Conservation (phyloP, 2,797 vertebrate species). For the Arctocebus calabarensis region DNA sequence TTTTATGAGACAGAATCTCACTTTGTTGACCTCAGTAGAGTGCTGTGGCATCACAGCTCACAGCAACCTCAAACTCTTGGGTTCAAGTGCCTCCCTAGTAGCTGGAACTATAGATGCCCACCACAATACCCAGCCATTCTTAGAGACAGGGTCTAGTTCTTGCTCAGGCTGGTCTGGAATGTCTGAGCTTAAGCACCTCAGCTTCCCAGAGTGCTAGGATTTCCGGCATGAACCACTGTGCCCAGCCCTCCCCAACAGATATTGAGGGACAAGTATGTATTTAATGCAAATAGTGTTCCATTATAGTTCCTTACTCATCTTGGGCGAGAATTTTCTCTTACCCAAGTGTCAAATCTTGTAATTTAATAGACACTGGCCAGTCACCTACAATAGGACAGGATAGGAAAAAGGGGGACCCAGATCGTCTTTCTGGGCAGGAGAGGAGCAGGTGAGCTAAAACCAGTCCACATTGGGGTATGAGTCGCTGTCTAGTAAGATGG, state of each 20-base stretch:
- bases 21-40: too few relatives aligned
- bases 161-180: too few relatives aligned
- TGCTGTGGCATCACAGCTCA: too few relatives aligned
- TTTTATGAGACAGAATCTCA: too few relatives aligned
- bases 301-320: background rate
- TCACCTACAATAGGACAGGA: background rate
- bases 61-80: too few relatives aligned
- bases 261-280: background rate
- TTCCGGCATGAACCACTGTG: too few relatives aligned
- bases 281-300: background rate
- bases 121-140: too few relatives aligned
- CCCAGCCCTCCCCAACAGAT: background rate
- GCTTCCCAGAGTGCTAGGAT: too few relatives aligned
- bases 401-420: background rate
- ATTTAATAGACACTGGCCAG: background rate
- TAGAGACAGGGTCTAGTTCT: too few relatives aligned
- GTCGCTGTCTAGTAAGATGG: rapidly evolving
- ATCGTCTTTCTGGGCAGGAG: background rate
- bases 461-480: background rate
- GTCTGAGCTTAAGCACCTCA: too few relatives aligned
- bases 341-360: background rate
- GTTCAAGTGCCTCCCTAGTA: too few relatives aligned
- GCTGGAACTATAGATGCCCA: too few relatives aligned
- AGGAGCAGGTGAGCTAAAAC: background rate
- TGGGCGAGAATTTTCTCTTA: background rate